Evolutionary conservation across 2,113 vertebrate species (phyloP), one percentile per base, ranked within the genome.

Genomic region (Pyxicephalus adspersus): DNA sequence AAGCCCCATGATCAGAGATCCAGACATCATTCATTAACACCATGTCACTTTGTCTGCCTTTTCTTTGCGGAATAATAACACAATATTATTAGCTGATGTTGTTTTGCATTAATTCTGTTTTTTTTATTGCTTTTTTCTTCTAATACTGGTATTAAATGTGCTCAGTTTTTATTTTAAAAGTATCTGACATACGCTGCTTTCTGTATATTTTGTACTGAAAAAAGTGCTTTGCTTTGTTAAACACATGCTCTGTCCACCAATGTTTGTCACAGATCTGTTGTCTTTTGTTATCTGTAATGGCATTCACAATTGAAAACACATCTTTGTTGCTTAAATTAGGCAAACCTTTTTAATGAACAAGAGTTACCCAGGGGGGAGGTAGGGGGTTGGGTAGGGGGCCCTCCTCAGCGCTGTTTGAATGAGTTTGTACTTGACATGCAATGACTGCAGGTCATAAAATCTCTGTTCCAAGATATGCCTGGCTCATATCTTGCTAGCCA

Each of bases 271-370:
- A 63, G 38, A 60, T 18, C 57, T 61, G 45, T 80, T 52, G 74
- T n/a, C 23, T 76, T 64, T 64, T 52, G 68, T 72, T 64, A 20
- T 70, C 25, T 61, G 65, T 4, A 61, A 20, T 71, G 65, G 54
- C 23, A 80, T 71, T 80, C 66, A 57, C 65, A 11, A 61, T 61
- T 52, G 38, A 80, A 71, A 68, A 13, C 66, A 52, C 26, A 45
- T 70, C 67, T 63, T 80, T 64, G 66, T 71, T 71, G 54, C 7
- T 45, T 51, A n/a, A 71, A 72, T 52, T 71, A 80, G 72, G 77
- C 68, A 25, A 70, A 9, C 55, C 25, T 80, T 71, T 79, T 80
- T 71, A 80, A 70, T 80, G 77, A 80, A 80, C 77, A 71, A 71
- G 71, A 61, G 55, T 29, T 71, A 72, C 38, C 72, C 72, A 34